These are phyloP conservation scores for Lagopus muta DNA, from an alignment of 2,113 vertebrate species.

Conservation along the genomic window DNA sequence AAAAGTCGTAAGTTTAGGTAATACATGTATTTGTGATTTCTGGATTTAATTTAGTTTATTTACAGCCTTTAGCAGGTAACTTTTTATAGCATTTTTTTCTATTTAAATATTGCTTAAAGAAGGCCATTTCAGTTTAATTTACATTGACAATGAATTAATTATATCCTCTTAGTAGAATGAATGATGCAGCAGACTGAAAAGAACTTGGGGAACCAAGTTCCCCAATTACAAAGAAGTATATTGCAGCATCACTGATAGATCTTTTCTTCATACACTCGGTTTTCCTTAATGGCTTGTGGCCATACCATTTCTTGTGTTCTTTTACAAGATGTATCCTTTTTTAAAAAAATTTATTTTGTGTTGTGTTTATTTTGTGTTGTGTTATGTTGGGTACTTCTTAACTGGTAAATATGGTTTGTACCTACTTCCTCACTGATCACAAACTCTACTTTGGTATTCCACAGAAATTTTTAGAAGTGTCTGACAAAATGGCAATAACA, in stretches of 20 bases:
- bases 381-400: not conserved
- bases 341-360: too few species aligned
- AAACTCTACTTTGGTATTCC: not conserved
- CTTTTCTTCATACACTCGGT: not conserved
- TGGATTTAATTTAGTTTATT: not conserved
- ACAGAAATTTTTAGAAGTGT: not conserved
- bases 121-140: constrained; percentile 16
- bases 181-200: not conserved
- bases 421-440: not conserved
- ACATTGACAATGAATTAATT: not conserved
- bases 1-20: not conserved
- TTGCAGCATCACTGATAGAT: fast-evolving
- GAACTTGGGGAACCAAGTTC: not conserved
- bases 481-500: not conserved
- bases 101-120: not conserved
- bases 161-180: not conserved
- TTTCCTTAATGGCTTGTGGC: not conserved
- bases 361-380: too few species aligned
- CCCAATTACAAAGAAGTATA: not conserved
- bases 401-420: not conserved
- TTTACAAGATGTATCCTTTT: not conserved
- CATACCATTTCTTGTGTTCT: not conserved
- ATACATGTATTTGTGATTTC: not conserved
- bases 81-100: not conserved
- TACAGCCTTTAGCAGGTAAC: not conserved